phyloP scores from a whole-genome alignment of 2,113 vertebrate genomes.

The Coptodon rendalli region DNA sequence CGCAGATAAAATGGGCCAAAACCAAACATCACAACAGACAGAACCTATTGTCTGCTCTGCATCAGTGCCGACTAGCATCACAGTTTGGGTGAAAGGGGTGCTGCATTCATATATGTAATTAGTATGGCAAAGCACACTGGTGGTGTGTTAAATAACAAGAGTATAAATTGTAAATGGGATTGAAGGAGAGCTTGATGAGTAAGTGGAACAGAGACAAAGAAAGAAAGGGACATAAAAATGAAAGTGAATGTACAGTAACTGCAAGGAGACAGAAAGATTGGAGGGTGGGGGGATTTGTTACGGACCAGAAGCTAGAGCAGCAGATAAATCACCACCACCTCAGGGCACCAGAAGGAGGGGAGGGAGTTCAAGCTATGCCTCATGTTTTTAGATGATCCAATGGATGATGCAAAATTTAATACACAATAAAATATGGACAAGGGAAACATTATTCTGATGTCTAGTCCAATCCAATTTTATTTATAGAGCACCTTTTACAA shows the following conservation, averaged over 20 bases:
- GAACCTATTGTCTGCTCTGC: constrained; percentile 7
- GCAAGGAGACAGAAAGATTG: constrained; percentile 8
- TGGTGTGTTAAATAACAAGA: not conserved
- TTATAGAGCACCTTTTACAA: not conserved
- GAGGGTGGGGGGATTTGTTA: constrained; percentile 2
- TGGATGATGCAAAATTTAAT: not conserved
- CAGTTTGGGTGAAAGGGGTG: not conserved
- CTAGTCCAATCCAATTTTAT: not conserved
- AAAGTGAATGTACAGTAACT: not conserved
- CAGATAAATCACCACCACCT: constrained; percentile 20
- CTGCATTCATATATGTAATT: not conserved
- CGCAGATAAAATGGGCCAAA: constrained; percentile 43
- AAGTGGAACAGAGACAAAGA: not conserved
- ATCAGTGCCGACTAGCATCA: not conserved
- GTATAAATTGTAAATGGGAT: not conserved
- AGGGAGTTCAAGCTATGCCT: not conserved
- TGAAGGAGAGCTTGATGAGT: not conserved
- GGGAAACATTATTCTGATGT: not conserved
- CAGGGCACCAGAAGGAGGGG: not conserved
- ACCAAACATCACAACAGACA: not conserved
- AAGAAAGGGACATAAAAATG: not conserved
- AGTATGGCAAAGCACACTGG: not conserved
- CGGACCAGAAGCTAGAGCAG: not conserved
- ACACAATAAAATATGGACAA: not conserved
- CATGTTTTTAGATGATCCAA: not conserved